Percentiles rank a stretch among this genome's conserved stretches.
These are phyloP conservation scores for Leuctra nigra DNA, from an alignment of 2,888 invertebrate species.

Conservation along the genomic window DNA sequence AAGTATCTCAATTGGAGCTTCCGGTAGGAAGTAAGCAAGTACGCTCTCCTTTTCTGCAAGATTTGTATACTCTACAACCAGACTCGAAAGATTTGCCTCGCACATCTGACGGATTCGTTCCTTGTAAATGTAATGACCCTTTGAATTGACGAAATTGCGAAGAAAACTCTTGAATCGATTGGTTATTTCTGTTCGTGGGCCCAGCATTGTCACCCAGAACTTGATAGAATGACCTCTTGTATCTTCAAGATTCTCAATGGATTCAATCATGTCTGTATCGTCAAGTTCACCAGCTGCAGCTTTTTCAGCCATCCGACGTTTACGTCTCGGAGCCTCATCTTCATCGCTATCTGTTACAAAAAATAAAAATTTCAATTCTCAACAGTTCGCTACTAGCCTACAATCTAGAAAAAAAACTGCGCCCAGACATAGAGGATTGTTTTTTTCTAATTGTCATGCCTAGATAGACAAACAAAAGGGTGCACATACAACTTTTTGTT, in stretches of 20 bases:
- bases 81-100: slow-evolving; percentile 76
- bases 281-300: slow-evolving; percentile 75
- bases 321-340: slow-evolving; percentile 57
- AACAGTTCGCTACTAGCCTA: too few relatives aligned
- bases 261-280: slow-evolving; percentile 82
- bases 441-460: too few relatives aligned
- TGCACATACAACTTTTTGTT: too few relatives aligned
- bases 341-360: slow-evolving; percentile 63
- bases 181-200: slow-evolving; percentile 91
- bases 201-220: slow-evolving; percentile 96
- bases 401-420: too few relatives aligned
- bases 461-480: too few relatives aligned
- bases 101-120: slow-evolving; percentile 94
- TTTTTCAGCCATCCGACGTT: slow-evolving; percentile 76
- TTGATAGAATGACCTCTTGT: slow-evolving; percentile 91
- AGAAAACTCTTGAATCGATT: slow-evolving; percentile 89
- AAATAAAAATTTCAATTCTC: too few relatives aligned
- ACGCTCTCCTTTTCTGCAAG: slow-evolving; percentile 88
- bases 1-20: slow-evolving; percentile 96
- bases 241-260: slow-evolving; percentile 96
- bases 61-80: slow-evolving; percentile 88
- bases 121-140: slow-evolving; percentile 81
- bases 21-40: slow-evolving; percentile 93
- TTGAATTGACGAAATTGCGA: slow-evolving; percentile 79
- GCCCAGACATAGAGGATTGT: too few relatives aligned